These are phyloP conservation scores for Gadus macrocephalus DNA, from an alignment of 2,113 vertebrate species.

Conservation along the genomic window DNA sequence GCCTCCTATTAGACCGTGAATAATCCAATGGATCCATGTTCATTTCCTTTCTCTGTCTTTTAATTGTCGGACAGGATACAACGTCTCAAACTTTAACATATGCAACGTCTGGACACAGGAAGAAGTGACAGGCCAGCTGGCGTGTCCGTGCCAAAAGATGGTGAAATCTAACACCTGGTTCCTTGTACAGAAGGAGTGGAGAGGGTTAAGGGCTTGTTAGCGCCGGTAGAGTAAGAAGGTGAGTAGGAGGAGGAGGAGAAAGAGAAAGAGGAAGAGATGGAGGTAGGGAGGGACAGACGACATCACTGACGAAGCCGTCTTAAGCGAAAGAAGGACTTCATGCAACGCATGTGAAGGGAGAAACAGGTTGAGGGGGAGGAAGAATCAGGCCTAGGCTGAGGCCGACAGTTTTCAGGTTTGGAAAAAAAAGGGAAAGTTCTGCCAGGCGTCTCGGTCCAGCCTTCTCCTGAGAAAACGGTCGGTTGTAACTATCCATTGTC, in stretches of 20 bases:
- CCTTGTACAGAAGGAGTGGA: background rate
- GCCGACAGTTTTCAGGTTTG: no score
- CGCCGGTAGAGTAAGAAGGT: background rate
- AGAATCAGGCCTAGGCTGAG: no score
- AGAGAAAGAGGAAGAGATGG: background rate
- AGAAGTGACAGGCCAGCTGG: background rate
- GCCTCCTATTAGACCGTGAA: no score
- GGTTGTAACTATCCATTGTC: no score
- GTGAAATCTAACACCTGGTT: background rate
- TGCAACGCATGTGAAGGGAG: no score
- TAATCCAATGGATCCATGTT: no score
- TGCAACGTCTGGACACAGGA: no score
- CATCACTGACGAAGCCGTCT: background rate
- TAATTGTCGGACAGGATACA: background rate
- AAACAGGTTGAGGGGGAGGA: no score
- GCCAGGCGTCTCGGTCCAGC: no score
- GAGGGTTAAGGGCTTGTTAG: background rate
- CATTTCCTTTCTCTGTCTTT: background rate
- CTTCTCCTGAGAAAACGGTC: no score
- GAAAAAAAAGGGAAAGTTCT: no score
- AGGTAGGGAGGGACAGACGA: background rate
- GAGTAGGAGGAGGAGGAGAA: background rate
- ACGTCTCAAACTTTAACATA: background rate
- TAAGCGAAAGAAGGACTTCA: no score
- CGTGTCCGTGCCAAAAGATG: background rate